Base-by-base conservation (phyloP, 2,888 invertebrate genomes). In the Hirtodrosophila confusa region DNA sequence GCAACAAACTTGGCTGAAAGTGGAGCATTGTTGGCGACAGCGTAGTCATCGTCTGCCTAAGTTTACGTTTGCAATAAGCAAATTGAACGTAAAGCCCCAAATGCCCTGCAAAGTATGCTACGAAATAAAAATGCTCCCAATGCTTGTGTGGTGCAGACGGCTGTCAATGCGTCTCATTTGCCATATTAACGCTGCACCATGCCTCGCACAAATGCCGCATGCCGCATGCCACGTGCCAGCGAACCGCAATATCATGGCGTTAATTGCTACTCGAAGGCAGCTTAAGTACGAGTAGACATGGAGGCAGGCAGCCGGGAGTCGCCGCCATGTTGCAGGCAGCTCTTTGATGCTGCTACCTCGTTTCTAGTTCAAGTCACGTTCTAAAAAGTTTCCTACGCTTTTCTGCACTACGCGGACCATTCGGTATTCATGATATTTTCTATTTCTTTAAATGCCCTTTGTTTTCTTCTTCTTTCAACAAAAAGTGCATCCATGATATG, bases 231-330 rank as follows among this genome's bases (percentile, higher is more conserved):
- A 65, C 75, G 82, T 80, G 74, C 71, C 70, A 55, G 44, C 44
- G 67, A 78, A 72, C 71, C 77, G 70, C 86, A 83, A 76, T 83
- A 88, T 88, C 76, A 80, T 83, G 68, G 84, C 73, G 86, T 82
- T 86, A 86, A 86, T 86, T 86, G 89, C 88, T 76, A 86, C 86
- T 88, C 83, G 62, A 80, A 85, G 64, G 41, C 60, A 58, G 73
- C 62, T 66, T 8, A 8, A 55, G 29, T 36, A 35, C 70, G 41
- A 51, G 35, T 43, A 53, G 51, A 53, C 50, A 57, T 66, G 72
- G 40, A 61, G 66, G 60, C 60, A 71, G 66, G 54, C 77, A 60
- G 45, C 41, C 72, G 35, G 57, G 47, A 54, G 60, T 47, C 54
- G 64, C 41, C 12, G 44, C 36, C 56, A 51, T 36, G 33, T 39